Conservation (phyloP, 2,888 invertebrate species). For the Oligia latruncula region DNA sequence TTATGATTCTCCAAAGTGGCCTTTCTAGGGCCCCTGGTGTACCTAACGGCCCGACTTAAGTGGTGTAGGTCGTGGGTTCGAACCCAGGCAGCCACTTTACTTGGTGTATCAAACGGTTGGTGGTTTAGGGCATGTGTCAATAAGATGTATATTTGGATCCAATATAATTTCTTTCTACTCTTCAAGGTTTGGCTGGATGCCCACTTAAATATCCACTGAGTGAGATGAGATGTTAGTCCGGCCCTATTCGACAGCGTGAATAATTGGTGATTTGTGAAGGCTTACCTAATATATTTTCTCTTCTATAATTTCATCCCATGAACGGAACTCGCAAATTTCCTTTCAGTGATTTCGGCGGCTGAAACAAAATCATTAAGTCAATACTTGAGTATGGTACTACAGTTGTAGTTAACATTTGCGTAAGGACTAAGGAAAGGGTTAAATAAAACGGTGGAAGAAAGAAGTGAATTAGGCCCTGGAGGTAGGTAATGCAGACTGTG, state of each 20-base stretch:
- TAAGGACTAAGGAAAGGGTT: background rate
- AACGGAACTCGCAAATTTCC: background rate
- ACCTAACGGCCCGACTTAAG: background rate
- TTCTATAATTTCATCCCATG: slow-evolving; percentile 14
- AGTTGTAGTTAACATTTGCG: background rate
- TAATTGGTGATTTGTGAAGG: slow-evolving; percentile 1
- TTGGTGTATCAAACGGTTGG: slow-evolving; percentile 8
- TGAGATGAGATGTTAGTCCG: slow-evolving; percentile 25
- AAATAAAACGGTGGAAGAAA: background rate
- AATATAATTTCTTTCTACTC: slow-evolving; percentile 45
- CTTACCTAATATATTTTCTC: slow-evolving; percentile 51
- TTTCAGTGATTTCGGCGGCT: slow-evolving; percentile 21
- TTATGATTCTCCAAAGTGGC: too few relatives aligned
- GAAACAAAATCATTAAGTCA: slow-evolving; percentile 43
- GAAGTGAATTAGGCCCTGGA: background rate
- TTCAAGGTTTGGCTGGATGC: slow-evolving; percentile 48
- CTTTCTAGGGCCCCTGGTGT: too few relatives aligned
- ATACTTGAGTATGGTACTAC: background rate
- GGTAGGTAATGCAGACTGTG: background rate
- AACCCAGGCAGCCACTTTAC: background rate
- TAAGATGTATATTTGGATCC: slow-evolving; percentile 37
- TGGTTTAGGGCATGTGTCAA: slow-evolving; percentile 42
- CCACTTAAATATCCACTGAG: slow-evolving; percentile 37
- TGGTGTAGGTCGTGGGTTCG: background rate
- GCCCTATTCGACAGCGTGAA: background rate